Evolutionary conservation across 2,113 vertebrate genomes (phyloP), one percentile per base, ranked within the genome.

Genomic region (Pygoscelis adeliae): DNA sequence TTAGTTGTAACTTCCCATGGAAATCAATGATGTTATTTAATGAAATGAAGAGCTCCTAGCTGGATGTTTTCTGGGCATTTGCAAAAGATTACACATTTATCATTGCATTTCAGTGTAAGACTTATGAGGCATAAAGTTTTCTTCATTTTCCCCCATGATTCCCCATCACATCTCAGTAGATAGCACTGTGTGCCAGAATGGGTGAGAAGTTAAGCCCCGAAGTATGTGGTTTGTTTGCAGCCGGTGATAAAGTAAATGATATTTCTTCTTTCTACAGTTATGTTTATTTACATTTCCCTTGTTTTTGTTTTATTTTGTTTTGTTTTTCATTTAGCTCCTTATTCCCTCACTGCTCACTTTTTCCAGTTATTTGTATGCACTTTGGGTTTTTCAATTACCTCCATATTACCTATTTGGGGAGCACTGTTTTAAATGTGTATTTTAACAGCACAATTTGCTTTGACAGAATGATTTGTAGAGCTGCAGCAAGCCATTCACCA

Each of bases 391-490:
- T 95, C 95, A 96, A 89, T 97, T 96, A 95, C 77, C 38, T 96
- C 49, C 59, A 55, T 87, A 96, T 93, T 94, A 96, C 92, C 66
- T 97, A 50, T 94, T 95, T 94, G 80, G 67, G 70, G 91, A 96
- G 38, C 77, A 83, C 53, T 96, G 95, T 97, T 96, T 97, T 96
- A 97, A 97, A 97, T 74, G 91, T 0, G 38, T 96, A 92, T 96
- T 97, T 97, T 97, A 98, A 91, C 92, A 95, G 71, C 53, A 93
- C 83, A 84, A 77, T 97, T 97, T 97, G 81, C 56, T 83, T 94
- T 97, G 97, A 97, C 97, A 97, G 97, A 87, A 97, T 97, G 97
- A 97, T 98, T 97, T 97, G 97, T 98, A 97, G 95, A 67, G 67
- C 94, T 94, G 91, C 93, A 97, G 91, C 65, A 96, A 96, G 63